A percentile compares a stretch with the other conserved stretches of the same genome.
These are phyloP conservation scores for Ricordea florida DNA, from an alignment of 92 coral and sea anemone species.

Conservation along the genomic window DNA sequence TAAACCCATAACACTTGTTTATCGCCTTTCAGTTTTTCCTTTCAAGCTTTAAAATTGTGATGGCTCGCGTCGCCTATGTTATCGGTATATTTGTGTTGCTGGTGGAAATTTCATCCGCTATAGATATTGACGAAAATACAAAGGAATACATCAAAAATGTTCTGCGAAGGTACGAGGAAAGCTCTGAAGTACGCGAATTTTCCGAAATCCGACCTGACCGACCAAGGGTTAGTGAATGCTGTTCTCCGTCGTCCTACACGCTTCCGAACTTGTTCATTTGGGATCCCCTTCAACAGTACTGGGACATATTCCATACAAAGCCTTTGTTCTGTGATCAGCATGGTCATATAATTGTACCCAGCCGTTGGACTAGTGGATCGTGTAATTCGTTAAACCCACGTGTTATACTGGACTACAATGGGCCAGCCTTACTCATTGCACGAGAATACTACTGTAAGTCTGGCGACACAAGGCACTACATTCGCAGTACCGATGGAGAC, in stretches of 20 bases:
- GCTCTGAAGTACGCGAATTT: neutral
- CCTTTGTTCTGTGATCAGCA: constrained; percentile 31
- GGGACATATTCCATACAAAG: neutral
- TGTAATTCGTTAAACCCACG: constrained; percentile 35
- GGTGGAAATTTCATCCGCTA: too few species aligned
- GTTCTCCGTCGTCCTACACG: constrained; percentile 11
- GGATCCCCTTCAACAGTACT: constrained; percentile 31
- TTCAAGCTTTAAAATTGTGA: too few species aligned
- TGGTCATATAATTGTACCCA: constrained; percentile 1
- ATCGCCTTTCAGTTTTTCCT: too few species aligned
- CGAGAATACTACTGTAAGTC: constrained; percentile 28
- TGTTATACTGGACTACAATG: constrained; percentile 25
- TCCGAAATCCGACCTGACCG: neutral
- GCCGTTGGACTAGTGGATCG: constrained; percentile 47
- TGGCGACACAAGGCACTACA: constrained; percentile 28
- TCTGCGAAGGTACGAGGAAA: constrained; percentile 1
- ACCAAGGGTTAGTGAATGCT: constrained; percentile 5
- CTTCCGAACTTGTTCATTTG: constrained; percentile 30
- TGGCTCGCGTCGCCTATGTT: too few species aligned
- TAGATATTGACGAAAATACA: too few species aligned
- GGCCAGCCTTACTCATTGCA: constrained; percentile 25
- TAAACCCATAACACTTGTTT: too few species aligned
- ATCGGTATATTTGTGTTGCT: too few species aligned
- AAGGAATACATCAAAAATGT: neutral
- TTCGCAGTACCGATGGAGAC: constrained; percentile 44